Base-by-base conservation (phyloP, 1,140 invertebrate genomes). In the Achatina immaculata region DNA sequence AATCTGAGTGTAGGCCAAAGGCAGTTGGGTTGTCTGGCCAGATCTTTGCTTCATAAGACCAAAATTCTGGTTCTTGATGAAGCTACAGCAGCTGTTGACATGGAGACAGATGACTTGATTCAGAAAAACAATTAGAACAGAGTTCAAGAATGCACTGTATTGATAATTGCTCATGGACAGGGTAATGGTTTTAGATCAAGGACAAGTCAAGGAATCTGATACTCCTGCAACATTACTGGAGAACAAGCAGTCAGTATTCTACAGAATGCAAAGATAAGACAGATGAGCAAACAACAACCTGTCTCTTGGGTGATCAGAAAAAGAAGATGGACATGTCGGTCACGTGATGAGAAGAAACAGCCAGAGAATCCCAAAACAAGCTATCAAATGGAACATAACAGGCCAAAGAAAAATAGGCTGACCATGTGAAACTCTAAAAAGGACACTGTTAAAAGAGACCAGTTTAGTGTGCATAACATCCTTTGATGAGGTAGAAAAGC, bases 181-280 rank as follows among this genome's bases (percentile, higher is more conserved):
- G 73, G 85, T 89, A 21, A 82, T 89, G 82, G 86, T 89, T 0
- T 45, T 89, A 40, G 88, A 89, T 80, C 81, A 86, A 43, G 88
- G 89, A 21, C 48, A 80, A 0, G 83, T 90, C 19, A 84, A 82
- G 48, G 88, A 89, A 71, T 88, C 84, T 83, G 87, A 86, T 72
- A 48, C 85, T 11, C 88, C 87, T 9, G 77, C 83, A 3, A 81
- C 71, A 28, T 92, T 99, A 80, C 92, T 99, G 40, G 92, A 94
- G 81, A 94, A 96, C 88, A 94, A 94, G 83, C 93, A 93, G 76
- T 95, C 95, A 43, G 93, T 96, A 82, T 99, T 99, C 92, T 96
- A 97, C 90, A 93, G 94, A 84, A 97, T 99, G 96, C 6, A 75
- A n/a, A 40, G 31, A n/a, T n/a, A n/a, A n/a, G n/a, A n/a, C n/a